These are phyloP conservation scores for Arvicanthis niloticus DNA, from an alignment of 2,113 vertebrate genomes.

Conservation along the genomic window DNA sequence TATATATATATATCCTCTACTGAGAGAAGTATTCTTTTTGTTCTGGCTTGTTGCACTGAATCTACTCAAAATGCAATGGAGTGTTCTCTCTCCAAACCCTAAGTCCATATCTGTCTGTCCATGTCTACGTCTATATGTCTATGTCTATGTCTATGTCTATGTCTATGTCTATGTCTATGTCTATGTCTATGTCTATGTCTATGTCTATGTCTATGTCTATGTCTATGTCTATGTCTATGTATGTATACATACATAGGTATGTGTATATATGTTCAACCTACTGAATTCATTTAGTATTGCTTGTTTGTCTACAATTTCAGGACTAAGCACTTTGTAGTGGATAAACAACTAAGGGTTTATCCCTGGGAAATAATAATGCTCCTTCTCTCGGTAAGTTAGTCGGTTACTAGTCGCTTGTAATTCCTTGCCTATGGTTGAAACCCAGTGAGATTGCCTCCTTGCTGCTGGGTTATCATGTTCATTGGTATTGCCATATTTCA, in stretches of 20 bases:
- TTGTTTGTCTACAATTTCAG: neutral
- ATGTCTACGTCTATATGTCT: too few species aligned
- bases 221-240: too few species aligned
- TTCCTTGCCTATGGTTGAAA: neutral
- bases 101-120: neutral
- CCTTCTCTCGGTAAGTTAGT: neutral
- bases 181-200: too few species aligned
- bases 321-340: neutral
- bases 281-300: neutral
- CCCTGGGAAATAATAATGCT: neutral
- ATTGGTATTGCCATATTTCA: neutral
- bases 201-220: too few species aligned
- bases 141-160: too few species aligned
- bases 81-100: neutral
- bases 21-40: neutral
- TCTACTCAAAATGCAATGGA: neutral
- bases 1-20: rapidly evolving
- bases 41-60: neutral
- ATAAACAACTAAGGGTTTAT: neutral
- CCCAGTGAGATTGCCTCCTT: neutral
- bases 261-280: neutral
- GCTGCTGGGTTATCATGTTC: neutral
- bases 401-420: neutral
- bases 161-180: too few species aligned
- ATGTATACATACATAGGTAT: too few species aligned